Base-by-base conservation (phyloP, 2,888 invertebrate species). In the Pristionchus japonicus region DNA sequence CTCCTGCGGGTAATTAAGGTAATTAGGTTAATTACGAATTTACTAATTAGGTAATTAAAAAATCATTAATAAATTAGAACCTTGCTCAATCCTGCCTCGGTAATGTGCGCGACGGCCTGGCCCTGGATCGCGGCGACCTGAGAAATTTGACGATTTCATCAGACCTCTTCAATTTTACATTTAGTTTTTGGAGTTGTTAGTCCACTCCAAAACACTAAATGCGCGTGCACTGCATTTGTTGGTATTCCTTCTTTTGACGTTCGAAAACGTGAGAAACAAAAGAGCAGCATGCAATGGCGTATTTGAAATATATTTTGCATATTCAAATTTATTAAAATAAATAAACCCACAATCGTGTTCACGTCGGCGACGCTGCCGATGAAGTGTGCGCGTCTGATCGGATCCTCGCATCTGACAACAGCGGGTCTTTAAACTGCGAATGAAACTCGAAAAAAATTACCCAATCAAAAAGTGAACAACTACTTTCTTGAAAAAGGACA, bases 361-460 rank as follows among this genome's bases (percentile, higher is more conserved):
- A 92, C 89, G 89, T 94, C 92, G 7, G 90, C 89, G 11, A 93
- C 40, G 0, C 94, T 91, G 17, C 92, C 93, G 11, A 90, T 83
- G 64, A 90, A 90, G 70, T 89, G 89, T 23, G 85, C 83, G 20
- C 89, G 40, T 47, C 87, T 85, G 80, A 89, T 64, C 64, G 88
- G 82, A 49, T 89, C 90, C 40, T 89, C 88, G 52, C 52, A 52
- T 83, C 82, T 83, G 82, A 15, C n/a, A n/a, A n/a, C n/a, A n/a
- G n/a, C n/a, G n/a, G n/a, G n/a, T n/a, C n/a, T n/a, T n/a, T n/a
- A n/a, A n/a, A n/a, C n/a, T n/a, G n/a, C n/a, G n/a, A 83, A 52
- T 43, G 49, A 49, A 49, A 49, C 49, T 49, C 49, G 11, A 47
- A 47, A 47, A n/a, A n/a, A n/a, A n/a, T n/a, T n/a, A n/a, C n/a